A percentile compares a stretch with the other conserved stretches of the same genome.
Conservation (phyloP, 2,888 invertebrate genomes). For the Rugalucina vietnamica region DNA sequence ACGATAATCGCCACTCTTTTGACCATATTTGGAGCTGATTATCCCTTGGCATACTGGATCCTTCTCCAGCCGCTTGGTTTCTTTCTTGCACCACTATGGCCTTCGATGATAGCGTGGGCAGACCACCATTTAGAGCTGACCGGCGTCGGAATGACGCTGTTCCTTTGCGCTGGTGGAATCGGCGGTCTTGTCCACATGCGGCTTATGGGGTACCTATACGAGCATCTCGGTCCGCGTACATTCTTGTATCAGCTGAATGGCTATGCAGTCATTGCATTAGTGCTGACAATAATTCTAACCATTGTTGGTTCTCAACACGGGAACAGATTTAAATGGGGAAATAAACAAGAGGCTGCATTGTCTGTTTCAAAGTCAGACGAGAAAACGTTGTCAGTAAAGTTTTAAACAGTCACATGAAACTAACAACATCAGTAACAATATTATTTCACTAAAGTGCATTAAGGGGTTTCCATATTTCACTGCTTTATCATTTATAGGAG, state of each 20-base stretch:
- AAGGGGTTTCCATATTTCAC: too few species aligned
- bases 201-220: constrained; percentile 68
- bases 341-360: not conserved
- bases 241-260: constrained; percentile 68
- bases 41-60: constrained; percentile 63
- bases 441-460: too few species aligned
- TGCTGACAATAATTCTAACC: constrained; percentile 50
- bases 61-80: constrained; percentile 62
- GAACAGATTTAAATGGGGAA: not conserved
- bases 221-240: constrained; percentile 59
- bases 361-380: not conserved
- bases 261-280: constrained; percentile 54
- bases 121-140: constrained; percentile 71
- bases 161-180: constrained; percentile 64
- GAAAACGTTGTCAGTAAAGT: too few species aligned
- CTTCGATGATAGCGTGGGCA: constrained; percentile 72
- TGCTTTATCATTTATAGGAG: too few species aligned
- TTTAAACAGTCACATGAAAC: too few species aligned
- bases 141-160: constrained; percentile 66
- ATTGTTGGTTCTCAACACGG: constrained; percentile 56
- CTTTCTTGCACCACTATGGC: constrained; percentile 69
- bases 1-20: constrained; percentile 58
- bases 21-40: constrained; percentile 62
- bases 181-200: constrained; percentile 71
- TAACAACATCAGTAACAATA: too few species aligned